Evolutionary conservation across 2,797 vertebrate species (phyloP).

Genomic region (Urocyon cinereoargenteus): DNA sequence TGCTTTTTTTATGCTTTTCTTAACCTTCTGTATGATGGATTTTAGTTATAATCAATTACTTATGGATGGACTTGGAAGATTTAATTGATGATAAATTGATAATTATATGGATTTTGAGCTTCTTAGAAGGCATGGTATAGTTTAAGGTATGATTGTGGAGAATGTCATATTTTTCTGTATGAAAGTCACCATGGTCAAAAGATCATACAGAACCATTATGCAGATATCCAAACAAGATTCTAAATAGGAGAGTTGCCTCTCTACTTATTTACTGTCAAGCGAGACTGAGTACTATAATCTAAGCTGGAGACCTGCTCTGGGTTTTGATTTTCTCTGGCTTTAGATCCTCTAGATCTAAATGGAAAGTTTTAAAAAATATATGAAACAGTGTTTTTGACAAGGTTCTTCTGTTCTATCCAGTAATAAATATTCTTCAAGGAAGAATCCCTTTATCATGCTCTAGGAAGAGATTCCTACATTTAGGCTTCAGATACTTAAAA

Average conservation of each 20-base stretch:
- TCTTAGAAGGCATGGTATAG: neutral
- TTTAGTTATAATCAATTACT: slow-evolving; percentile 37
- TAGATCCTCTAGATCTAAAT: neutral
- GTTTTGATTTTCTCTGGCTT: neutral
- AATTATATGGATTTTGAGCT: neutral
- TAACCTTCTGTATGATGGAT: neutral
- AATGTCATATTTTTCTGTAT: neutral
- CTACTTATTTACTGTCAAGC: neutral
- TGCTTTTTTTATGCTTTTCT: neutral
- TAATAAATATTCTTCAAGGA: neutral
- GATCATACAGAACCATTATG: neutral
- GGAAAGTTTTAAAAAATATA: neutral
- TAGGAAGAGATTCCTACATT: neutral
- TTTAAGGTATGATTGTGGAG: neutral
- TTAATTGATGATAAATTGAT: neutral
- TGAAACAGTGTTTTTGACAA: neutral
- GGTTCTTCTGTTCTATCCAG: neutral
- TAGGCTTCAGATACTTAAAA: neutral
- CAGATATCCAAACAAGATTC: neutral
- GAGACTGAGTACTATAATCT: neutral
- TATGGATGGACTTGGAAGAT: neutral
- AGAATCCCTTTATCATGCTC: neutral
- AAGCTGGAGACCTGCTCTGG: neutral
- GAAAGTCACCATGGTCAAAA: neutral
- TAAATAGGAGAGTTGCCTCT: neutral